Evolutionary conservation across 2,797 vertebrate genomes (phyloP).

Genomic region (Phoebastria nigripes): DNA sequence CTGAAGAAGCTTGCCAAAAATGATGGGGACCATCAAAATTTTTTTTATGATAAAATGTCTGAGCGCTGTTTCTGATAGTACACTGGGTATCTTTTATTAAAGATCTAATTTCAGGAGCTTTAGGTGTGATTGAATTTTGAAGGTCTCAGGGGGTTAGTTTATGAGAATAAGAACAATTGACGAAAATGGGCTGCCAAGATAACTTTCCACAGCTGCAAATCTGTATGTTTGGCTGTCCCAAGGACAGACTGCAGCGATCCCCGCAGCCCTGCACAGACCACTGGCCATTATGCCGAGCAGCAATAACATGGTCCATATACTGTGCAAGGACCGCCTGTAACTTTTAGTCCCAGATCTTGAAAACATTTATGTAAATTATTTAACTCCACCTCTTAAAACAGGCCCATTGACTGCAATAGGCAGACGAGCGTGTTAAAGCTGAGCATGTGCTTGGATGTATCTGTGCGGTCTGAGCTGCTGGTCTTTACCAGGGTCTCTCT

Average conservation of each 20-base stretch:
- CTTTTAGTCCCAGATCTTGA: not conserved
- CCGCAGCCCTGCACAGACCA: rapidly evolving
- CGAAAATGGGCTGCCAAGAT: not conserved
- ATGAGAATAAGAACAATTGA: not conserved
- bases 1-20: conserved; percentile 14
- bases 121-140: not conserved
- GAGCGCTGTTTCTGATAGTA: not conserved
- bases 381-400: not conserved
- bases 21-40: not conserved
- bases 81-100: not conserved
- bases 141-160: rapidly evolving
- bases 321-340: not conserved
- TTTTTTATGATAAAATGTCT: not conserved
- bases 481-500: rapidly evolving
- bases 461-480: not conserved
- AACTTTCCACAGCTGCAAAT: not conserved
- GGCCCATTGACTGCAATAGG: not conserved
- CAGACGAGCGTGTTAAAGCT: not conserved
- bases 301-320: rapidly evolving
- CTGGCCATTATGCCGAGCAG: rapidly evolving
- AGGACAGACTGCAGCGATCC: not conserved
- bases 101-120: not conserved
- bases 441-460: not conserved
- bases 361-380: rapidly evolving
- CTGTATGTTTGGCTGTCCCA: not conserved